phyloP scores from a whole-genome alignment of 2,113 vertebrate genomes.

The Urocitellus parryii region DNA sequence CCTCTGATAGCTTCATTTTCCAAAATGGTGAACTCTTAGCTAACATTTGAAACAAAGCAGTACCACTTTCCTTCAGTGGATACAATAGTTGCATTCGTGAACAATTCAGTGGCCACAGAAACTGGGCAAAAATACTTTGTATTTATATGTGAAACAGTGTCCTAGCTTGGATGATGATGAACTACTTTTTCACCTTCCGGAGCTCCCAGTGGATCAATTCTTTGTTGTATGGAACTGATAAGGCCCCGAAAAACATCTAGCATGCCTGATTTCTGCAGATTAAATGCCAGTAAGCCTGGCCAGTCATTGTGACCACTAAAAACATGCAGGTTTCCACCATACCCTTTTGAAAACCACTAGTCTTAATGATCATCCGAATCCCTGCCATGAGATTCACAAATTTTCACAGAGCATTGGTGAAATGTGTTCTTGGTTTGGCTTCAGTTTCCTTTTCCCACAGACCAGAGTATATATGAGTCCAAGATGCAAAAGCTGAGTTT shows the following conservation, averaged over 20 bases:
- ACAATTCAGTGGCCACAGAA: neutral
- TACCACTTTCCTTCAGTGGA: neutral
- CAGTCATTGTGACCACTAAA: neutral
- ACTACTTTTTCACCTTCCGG: neutral
- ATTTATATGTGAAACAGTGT: neutral
- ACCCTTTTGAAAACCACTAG: neutral
- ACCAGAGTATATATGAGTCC: neutral
- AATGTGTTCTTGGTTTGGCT: neutral
- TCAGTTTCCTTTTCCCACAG: constrained; percentile 41
- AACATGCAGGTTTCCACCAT: neutral
- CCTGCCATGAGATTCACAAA: neutral
- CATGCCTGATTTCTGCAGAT: neutral
- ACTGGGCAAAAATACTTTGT: constrained; percentile 10
- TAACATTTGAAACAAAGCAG: constrained; percentile 48
- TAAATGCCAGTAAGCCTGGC: neutral
- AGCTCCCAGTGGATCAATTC: neutral
- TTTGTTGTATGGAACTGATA: neutral
- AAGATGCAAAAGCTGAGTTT: constrained; percentile 19
- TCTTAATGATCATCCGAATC: neutral
- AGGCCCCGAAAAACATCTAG: neutral
- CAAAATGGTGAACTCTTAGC: constrained; percentile 48
- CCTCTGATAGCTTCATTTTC: constrained; percentile 1
- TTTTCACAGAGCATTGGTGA: neutral
- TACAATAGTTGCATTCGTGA: neutral
- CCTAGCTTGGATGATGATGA: constrained; percentile 4